Conservation (phyloP, 2,888 invertebrate species). For the Megaustenia siamemsis region DNA sequence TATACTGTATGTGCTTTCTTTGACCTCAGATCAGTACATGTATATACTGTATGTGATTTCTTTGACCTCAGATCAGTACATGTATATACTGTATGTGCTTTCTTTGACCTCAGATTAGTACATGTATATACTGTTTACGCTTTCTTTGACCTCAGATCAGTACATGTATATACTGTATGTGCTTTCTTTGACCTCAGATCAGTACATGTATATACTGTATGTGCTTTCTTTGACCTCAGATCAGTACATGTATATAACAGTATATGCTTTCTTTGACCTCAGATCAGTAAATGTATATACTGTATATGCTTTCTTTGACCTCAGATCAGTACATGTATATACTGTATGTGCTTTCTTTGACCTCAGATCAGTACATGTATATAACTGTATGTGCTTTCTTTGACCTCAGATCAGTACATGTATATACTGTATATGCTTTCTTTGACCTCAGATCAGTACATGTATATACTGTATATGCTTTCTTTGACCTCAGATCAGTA, state of each 20-base stretch:
- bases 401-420: neutral
- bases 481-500: neutral
- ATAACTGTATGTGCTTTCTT: constrained; percentile 69
- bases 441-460: neutral
- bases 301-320: constrained; percentile 75
- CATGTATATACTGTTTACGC: neutral
- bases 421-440: neutral
- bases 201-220: too few relatives aligned
- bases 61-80: too few relatives aligned
- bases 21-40: constrained; percentile 63
- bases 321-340: constrained; percentile 76
- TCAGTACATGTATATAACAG: neutral
- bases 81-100: too few relatives aligned
- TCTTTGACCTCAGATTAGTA: neutral
- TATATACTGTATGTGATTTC: constrained; percentile 54
- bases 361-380: constrained; percentile 64
- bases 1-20: neutral
- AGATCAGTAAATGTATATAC: constrained; percentile 71
- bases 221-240: too few relatives aligned
- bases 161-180: constrained; percentile 75
- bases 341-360: neutral
- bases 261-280: neutral
- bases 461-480: neutral
- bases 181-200: constrained; percentile 74
- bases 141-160: constrained; percentile 60